phyloP scores from a whole-genome alignment of 2,797 vertebrate genomes.

The Pseudocheirus occidentalis region DNA sequence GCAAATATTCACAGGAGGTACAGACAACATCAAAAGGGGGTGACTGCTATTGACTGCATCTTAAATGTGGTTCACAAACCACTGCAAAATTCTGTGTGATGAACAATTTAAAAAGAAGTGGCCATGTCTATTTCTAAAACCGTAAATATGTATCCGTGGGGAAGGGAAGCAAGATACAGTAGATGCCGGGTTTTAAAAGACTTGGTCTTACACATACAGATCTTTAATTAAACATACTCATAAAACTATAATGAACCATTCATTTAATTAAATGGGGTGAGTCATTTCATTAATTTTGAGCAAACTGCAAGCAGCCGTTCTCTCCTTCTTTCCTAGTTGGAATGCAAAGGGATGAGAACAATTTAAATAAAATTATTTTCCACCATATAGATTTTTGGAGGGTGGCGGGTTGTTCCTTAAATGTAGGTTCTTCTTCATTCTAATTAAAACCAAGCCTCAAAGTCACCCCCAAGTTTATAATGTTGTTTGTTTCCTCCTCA shows the following conservation, averaged over 20 bases:
- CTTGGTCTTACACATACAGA: conserved; percentile 77
- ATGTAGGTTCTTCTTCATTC: conserved; percentile 17
- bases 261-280: conserved; percentile 82
- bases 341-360: conserved; percentile 77
- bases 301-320: conserved; percentile 65
- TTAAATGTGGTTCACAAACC: neutral
- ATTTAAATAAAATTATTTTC: conserved; percentile 69
- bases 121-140: neutral
- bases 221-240: conserved; percentile 83
- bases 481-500: conserved; percentile 79
- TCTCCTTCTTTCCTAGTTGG: conserved; percentile 61
- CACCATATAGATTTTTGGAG: neutral
- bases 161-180: conserved; percentile 62
- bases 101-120: conserved; percentile 10
- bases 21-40: neutral
- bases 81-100: neutral
- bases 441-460: conserved; percentile 19
- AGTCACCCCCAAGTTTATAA: conserved; percentile 50
- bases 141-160: neutral
- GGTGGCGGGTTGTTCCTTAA: conserved; percentile 12
- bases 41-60: neutral
- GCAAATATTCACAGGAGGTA: too few relatives aligned
- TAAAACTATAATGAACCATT: conserved; percentile 79
- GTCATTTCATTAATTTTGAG: conserved; percentile 83
- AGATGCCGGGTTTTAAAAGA: conserved; percentile 68